Evolutionary conservation across 1,140 invertebrate genomes (phyloP), one percentile per base, ranked within the genome.

Genomic region (Dreissena polymorpha): DNA sequence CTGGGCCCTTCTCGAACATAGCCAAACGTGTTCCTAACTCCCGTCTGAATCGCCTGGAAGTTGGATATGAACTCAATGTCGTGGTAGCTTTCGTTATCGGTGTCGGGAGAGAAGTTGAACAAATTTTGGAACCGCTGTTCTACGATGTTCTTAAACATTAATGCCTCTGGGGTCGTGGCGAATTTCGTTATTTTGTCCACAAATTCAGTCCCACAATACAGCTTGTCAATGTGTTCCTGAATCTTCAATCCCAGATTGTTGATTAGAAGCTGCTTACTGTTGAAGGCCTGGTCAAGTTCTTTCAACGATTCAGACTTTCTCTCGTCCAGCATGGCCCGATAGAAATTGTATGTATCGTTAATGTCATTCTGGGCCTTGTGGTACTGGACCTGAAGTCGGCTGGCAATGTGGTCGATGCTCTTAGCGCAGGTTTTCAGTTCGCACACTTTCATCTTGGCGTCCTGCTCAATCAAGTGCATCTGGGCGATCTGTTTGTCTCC

Each of bases 21-120:
- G 27, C 98, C 98, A 91, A 99, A 98, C 0, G 97, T 99, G 93
- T 99, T 99, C 80, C 97, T 95, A 0, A 99, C 97, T 53, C 97
- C 97, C 0, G 97, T 96, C 21, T 91, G 87, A 16, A 91, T 90
- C 12, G 90, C 90, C 57, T 91, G 97, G 92, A 97, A 99, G 92
- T 99, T 99, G 81, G 97, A 98, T 64, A 99, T 97, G 91, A 99
- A 99, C 93, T 99, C 98, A 21, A 99, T 94, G 90, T 99, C 98
- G 82, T 89, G 90, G 29, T 88, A 86, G 49, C 76, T 86, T 76
- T 90, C 86, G 64, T 90, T 91, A 78, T 94, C 95, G 49, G 96
- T 94, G 89, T 99, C 97, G 0, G 97, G 96, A 83, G 96, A 96
- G 89, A 96, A 97, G 89, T 95, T 96, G 87, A 98, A 94, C 85